Base-by-base conservation (phyloP, 2,888 invertebrate species). In the Coenonympha glycerion region DNA sequence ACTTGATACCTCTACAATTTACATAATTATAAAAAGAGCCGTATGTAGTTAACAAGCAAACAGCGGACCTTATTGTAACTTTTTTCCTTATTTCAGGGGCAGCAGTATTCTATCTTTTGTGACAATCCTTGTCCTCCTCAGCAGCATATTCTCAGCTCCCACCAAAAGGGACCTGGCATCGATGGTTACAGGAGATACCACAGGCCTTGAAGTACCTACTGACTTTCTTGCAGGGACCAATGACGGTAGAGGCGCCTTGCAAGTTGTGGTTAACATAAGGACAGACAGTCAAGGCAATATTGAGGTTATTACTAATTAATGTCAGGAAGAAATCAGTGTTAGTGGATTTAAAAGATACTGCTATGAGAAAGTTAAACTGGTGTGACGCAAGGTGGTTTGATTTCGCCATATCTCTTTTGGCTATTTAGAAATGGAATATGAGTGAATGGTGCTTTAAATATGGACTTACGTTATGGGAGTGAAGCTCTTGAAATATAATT, bases 271-370 rank as follows among this genome's bases (percentile, higher is more conserved):
- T 18, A 86, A 86, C 49, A 73, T 86, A 3, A 79, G 76, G 22
- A 86, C 87, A 0, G 86, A 86, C 56, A 83, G 79, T 36, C 67
- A 73, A 8, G 87, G 86, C 0, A 86, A 85, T 52, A 83, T 86
- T 21, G 82, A 84, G 61, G 79, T 87, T 36, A 76, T 66, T 58
- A 79, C 81, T 3, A 82, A 81, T 59, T 85, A 66, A 61, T 8
- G 42, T 15, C 4, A 16, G 11, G 6, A 9, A 19, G 3, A 11
- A 34, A 8, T n/a, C n/a, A 26, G n/a, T 9, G 1, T 26, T 26
- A 8, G 24, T 1, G 24, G 9, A 26, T 9, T 28, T 30, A 11
- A 11, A 30, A 30, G 1, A 5, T 3, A 30, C 5, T 11, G 11
- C 13, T 11, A 28, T 3, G 3, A 28, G n/a, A 11, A 5, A 3